Conservation (phyloP, 2,888 invertebrate genomes). For the Geotrupes spiniger region DNA sequence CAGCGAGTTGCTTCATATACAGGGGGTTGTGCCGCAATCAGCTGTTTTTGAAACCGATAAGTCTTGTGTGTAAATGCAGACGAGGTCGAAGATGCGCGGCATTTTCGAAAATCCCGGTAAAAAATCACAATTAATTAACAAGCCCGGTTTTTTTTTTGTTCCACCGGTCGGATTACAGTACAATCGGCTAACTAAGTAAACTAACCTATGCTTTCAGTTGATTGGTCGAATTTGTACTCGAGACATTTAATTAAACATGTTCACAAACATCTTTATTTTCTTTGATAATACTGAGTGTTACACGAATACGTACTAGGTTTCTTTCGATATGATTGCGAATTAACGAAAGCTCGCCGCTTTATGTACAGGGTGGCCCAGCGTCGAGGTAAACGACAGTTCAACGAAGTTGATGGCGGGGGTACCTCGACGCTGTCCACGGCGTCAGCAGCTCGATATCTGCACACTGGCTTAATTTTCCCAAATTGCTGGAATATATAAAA, state of each 20-base stretch:
- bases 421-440: not conserved
- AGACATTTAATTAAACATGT: constrained; percentile 25
- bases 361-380: not conserved
- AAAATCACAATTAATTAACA: constrained; percentile 3
- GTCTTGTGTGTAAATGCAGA: not conserved
- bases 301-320: constrained; percentile 5
- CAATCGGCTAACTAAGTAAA: not conserved
- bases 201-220: constrained; percentile 14
- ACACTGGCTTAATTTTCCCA: not conserved
- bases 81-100: too few species aligned
- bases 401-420: too few species aligned
- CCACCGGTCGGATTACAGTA: too few species aligned
- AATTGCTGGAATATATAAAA: constrained; percentile 4
- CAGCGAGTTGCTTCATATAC: constrained; percentile 30
- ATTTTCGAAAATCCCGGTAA: not conserved
- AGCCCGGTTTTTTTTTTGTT: not conserved
- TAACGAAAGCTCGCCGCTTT: not conserved
- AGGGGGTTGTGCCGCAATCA: constrained; percentile 37
- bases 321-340: constrained; percentile 5
- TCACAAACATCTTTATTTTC: constrained; percentile 17
- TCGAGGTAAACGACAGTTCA: not conserved
- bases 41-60: constrained; percentile 41
- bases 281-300: constrained; percentile 30
- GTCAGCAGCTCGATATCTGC: not conserved
- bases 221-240: constrained; percentile 33